These are phyloP conservation scores for Stercorarius parasiticus DNA, from an alignment of 2,113 vertebrate genomes.

Conservation along the genomic window DNA sequence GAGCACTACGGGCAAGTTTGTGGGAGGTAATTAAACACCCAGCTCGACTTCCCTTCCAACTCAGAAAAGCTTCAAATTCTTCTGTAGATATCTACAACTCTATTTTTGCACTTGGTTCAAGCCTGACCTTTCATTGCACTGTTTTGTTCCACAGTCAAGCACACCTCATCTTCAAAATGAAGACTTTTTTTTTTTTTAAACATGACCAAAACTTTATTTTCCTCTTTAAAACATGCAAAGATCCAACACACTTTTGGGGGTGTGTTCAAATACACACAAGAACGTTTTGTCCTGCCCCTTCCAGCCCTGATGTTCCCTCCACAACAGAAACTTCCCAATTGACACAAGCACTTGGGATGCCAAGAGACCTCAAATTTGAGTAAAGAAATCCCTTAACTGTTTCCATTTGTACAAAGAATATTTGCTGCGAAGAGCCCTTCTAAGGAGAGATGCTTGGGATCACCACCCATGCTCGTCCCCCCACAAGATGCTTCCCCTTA, in stretches of 20 bases:
- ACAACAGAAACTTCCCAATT: not conserved
- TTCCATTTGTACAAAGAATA: not conserved
- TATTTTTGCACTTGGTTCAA: not conserved
- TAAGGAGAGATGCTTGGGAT: not conserved
- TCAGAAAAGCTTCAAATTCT: not conserved
- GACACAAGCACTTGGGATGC: not conserved
- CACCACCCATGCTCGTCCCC: fast-evolving
- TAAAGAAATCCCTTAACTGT: not conserved
- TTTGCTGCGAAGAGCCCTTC: not conserved
- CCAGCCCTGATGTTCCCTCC: not conserved
- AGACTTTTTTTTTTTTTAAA: not conserved
- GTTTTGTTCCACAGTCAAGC: not conserved
- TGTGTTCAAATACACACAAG: not conserved
- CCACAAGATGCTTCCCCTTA: not conserved
- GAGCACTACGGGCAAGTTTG: not conserved
- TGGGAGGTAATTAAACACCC: slow-evolving; percentile 30
- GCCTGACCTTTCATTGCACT: not conserved
- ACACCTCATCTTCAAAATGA: not conserved
- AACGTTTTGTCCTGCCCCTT: not conserved
- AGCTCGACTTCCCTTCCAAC: not conserved
- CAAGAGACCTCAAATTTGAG: not conserved
- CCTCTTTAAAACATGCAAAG: not conserved
- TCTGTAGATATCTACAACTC: not conserved
- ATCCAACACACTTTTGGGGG: not conserved
- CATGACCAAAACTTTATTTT: not conserved